Conservation (phyloP, 2,888 invertebrate species). For the Xylocampa areola region DNA sequence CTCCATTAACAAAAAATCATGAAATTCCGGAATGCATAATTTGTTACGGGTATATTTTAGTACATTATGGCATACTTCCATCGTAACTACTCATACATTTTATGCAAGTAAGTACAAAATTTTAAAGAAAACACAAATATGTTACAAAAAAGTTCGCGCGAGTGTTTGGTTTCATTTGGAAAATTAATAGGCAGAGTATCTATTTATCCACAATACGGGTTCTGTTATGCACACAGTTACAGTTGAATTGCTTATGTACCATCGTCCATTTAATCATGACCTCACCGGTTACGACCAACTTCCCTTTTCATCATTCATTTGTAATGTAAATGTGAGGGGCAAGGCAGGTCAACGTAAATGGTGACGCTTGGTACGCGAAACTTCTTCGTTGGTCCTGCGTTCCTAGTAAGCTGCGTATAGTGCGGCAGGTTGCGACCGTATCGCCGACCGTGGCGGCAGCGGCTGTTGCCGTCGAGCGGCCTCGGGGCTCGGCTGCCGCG, state of each 20-base stretch:
- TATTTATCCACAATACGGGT: slow-evolving; percentile 47
- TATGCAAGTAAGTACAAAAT: slow-evolving; percentile 2
- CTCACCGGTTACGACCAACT: slow-evolving; percentile 22
- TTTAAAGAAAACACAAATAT: slow-evolving; percentile 17
- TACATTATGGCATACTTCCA: too few relatives aligned
- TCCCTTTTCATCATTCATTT: slow-evolving; percentile 18
- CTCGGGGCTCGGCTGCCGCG: slow-evolving; percentile 30
- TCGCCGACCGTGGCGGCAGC: slow-evolving; percentile 54
- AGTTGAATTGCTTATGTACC: slow-evolving; percentile 59
- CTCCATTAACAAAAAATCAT: too few relatives aligned
- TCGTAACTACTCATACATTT: slow-evolving; percentile 8
- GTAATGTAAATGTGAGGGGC: slow-evolving; percentile 39
- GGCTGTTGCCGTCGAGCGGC: slow-evolving; percentile 46
- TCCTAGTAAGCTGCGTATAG: slow-evolving; percentile 85
- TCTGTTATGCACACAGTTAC: slow-evolving; percentile 48
- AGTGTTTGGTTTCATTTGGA: slow-evolving; percentile 38
- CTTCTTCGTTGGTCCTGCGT: slow-evolving; percentile 68
- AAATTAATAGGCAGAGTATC: slow-evolving; percentile 49
- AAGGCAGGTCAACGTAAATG: slow-evolving; percentile 57
- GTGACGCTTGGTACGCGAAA: slow-evolving; percentile 44
- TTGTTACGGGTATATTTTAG: too few relatives aligned
- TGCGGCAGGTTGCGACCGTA: slow-evolving; percentile 79
- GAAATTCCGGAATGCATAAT: too few relatives aligned
- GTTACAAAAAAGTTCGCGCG: slow-evolving; percentile 31
- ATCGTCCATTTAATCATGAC: slow-evolving; percentile 55